Evolutionary conservation across 2,888 invertebrate species (phyloP).

Genomic region (Pheosia gnoma): DNA sequence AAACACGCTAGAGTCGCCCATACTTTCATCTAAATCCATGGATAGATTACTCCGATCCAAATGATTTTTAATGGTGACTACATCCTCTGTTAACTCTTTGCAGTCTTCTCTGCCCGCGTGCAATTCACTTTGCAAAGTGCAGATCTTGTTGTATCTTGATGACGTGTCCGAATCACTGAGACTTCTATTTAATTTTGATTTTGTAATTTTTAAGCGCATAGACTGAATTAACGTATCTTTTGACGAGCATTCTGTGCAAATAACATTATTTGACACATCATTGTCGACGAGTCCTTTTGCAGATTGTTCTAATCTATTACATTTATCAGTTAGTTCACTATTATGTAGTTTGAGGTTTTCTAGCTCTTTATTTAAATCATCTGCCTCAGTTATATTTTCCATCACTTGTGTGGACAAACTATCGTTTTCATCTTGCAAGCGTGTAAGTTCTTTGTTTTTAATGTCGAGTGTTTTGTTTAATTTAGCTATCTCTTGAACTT

Average conservation of each 20-base stretch:
- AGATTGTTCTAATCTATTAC: conserved; percentile 39
- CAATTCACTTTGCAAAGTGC: conserved; percentile 71
- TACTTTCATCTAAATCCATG: conserved; percentile 70
- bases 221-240: conserved; percentile 50
- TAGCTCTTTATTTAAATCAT: conserved; percentile 72
- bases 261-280: conserved; percentile 9
- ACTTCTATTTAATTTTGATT: conserved; percentile 62
- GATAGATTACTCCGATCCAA: conserved; percentile 65
- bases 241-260: conserved; percentile 48
- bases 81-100: conserved; percentile 70
- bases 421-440: conserved; percentile 80
- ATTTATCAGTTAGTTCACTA: conserved; percentile 45
- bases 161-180: conserved; percentile 69
- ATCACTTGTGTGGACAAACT: conserved; percentile 83
- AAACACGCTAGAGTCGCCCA: conserved; percentile 53
- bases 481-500: conserved; percentile 52
- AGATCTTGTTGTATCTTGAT: conserved; percentile 69
- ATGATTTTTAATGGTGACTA: conserved; percentile 73
- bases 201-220: conserved; percentile 36
- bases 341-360: conserved; percentile 50
- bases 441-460: conserved; percentile 53
- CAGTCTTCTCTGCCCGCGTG: conserved; percentile 74
- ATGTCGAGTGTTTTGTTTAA: conserved; percentile 44
- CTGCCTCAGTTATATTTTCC: conserved; percentile 83
- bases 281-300: conserved; percentile 23